Evolutionary conservation across 2,113 vertebrate genomes (phyloP), one percentile per base, ranked within the genome.

Genomic region (human): DNA sequence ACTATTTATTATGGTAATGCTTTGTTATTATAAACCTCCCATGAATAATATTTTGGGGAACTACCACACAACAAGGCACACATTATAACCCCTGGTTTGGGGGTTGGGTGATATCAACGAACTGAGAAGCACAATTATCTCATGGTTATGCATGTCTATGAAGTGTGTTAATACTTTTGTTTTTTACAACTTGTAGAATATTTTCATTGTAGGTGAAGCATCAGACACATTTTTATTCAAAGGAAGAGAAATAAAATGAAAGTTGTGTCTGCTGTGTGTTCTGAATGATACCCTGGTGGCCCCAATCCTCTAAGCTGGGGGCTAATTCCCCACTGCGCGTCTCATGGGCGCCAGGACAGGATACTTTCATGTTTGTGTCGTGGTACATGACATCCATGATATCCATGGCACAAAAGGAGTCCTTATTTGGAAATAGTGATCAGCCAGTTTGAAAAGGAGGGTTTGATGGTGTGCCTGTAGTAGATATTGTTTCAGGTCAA

Each of bases 1-100:
- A 97, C 80, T 98, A 98, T 98, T 99, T 99, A 98, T 98, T 99
- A 98, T 98, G 91, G 73, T 97, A 93, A 89, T 98, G 97, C 95
- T 97, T 98, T 98, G 97, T 98, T 98, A 98, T 98, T 98, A 84
- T 94, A 98, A 94, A 98, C 97, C 87, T 98, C 45, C 61, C 59
- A 80, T 89, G 94, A 98, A 97, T 98, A 98, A 98, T 98, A 98
- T 98, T 98, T 98, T 96, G 93, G 90, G 96, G 96, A 85, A 72
- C 93, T 32, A 94, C 95, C 95, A 97, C 89, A 97, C 94, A 98
- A 98, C 97, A 99, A 98, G 98, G 98, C 97, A 30, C 76, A 95
- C 96, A 97, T 98, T 98, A 94, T 98, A 95, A 96, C 94, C 75
- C 50, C 76, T 9, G 0, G 0, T 87, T 81, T 94, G 38, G 20